phyloP scores from a whole-genome alignment of 2,888 invertebrate genomes.

The Drosophila monieri region DNA sequence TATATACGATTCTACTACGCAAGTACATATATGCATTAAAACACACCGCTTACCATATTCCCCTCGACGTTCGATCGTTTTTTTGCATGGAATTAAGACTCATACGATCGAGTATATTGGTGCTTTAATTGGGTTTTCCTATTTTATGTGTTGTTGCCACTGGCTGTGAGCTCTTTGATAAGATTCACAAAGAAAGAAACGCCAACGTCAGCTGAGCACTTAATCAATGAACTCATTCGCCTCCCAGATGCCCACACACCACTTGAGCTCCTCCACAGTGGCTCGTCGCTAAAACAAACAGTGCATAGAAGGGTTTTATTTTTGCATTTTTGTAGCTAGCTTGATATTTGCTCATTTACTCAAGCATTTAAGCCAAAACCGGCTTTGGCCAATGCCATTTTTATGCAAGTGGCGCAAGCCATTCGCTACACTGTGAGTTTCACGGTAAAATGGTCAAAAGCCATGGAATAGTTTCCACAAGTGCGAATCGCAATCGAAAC shows the following conservation, averaged over 20 bases:
- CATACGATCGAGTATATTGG: constrained; percentile 17
- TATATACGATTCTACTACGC: constrained; percentile 5
- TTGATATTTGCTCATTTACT: background rate
- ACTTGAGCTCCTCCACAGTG: constrained; percentile 28
- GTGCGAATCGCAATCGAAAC: constrained; percentile 33
- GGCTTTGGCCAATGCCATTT: constrained; percentile 31
- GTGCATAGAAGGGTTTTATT: background rate
- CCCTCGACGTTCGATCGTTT: constrained; percentile 17
- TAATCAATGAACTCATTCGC: constrained; percentile 68
- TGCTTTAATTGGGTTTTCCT: constrained; percentile 36
- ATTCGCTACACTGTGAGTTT: constrained; percentile 25
- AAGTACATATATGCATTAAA: constrained; percentile 23
- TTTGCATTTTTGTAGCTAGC: background rate
- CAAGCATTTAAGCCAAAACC: constrained; percentile 22
- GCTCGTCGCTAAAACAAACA: background rate
- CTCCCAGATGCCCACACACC: constrained; percentile 40
- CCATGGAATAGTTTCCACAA: constrained; percentile 33
- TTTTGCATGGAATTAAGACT: constrained; percentile 23
- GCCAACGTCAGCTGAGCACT: constrained; percentile 62
- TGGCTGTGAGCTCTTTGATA: constrained; percentile 23
- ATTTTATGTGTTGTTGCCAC: constrained; percentile 32
- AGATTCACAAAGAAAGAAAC: constrained; percentile 53
- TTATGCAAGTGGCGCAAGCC: constrained; percentile 28
- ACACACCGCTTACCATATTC: constrained; percentile 15
- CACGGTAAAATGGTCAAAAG: constrained; percentile 8